Evolutionary conservation across 2,113 vertebrate genomes (phyloP).

Genomic region (Grammomys surdaster): DNA sequence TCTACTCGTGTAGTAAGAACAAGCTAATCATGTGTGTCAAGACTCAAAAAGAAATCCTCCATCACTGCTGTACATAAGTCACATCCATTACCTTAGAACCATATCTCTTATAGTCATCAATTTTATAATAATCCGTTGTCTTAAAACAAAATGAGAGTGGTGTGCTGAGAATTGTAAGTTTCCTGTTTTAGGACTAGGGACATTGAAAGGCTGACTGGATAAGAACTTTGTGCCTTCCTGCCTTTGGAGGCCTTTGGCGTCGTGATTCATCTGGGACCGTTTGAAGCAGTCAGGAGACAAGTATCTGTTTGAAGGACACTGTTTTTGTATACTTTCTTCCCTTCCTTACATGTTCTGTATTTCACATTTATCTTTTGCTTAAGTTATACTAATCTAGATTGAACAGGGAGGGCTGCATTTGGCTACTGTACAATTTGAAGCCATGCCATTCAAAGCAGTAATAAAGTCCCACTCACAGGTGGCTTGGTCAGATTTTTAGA

Average conservation of each 20-base stretch:
- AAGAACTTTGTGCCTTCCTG: fast-evolving
- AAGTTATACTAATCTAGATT: background rate
- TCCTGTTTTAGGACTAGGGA: background rate
- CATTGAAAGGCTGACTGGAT: no score
- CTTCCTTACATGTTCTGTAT: background rate
- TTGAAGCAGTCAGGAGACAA: background rate
- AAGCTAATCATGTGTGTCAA: background rate
- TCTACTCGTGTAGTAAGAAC: background rate
- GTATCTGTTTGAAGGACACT: background rate
- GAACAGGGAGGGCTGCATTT: no score
- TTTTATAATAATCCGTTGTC: background rate
- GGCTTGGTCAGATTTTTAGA: background rate
- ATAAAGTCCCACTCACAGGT: fast-evolving
- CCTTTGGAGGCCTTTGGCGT: fast-evolving
- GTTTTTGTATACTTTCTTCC: background rate
- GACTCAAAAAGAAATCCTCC: background rate
- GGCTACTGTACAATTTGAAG: fast-evolving
- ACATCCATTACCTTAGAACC: no score
- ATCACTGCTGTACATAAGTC: background rate
- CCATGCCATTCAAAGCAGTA: fast-evolving
- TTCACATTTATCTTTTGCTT: background rate
- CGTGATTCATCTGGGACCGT: background rate
- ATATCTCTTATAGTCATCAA: background rate
- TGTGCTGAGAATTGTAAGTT: background rate
- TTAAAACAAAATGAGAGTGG: background rate